Percentiles rank a stretch among this genome's conserved stretches.
Conservation (phyloP, 2,797 vertebrate species). For the Taeniopygia guttata region DNA sequence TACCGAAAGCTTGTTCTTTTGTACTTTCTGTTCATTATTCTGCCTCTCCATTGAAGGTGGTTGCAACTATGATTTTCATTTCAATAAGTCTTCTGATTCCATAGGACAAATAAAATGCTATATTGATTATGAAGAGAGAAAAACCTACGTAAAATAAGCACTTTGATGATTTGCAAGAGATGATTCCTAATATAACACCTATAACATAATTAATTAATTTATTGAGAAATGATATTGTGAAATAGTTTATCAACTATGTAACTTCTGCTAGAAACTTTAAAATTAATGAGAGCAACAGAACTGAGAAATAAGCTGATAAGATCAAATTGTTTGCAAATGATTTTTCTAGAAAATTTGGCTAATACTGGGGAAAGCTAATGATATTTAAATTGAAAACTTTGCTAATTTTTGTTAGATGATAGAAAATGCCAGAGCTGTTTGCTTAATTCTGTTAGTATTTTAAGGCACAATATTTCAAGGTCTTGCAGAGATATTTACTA, state of each 20-base stretch:
- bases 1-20: neutral
- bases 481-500: neutral
- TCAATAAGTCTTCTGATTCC: neutral
- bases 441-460: neutral
- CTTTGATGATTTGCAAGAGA: neutral
- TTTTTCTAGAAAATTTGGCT: neutral
- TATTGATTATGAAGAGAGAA: neutral
- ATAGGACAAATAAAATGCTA: neutral
- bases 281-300: neutral
- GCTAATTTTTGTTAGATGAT: neutral
- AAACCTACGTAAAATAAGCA: neutral
- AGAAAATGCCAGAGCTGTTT: neutral
- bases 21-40: neutral
- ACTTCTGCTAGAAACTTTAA: neutral
- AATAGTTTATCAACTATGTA: neutral
- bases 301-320: neutral
- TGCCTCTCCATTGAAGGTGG: neutral
- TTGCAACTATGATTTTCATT: neutral
- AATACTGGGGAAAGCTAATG: neutral
- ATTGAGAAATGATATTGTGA: neutral
- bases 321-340: neutral
- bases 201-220: neutral
- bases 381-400: neutral
- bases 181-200: neutral
- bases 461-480: neutral